Evolutionary conservation across 2,797 vertebrate genomes (phyloP).

Genomic region (Pangasius mekongensis): DNA sequence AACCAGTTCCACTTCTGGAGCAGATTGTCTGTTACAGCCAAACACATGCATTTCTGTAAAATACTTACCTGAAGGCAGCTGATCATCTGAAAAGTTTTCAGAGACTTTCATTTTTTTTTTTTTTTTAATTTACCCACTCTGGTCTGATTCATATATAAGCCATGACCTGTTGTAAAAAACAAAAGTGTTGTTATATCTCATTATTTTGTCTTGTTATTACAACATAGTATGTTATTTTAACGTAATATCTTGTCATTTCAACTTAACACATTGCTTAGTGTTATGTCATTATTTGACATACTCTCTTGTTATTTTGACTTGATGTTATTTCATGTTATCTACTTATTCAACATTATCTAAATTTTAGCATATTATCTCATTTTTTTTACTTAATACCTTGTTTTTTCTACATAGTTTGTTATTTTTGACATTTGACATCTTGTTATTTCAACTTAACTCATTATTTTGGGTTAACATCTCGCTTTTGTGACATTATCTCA

Average conservation of each 20-base stretch:
- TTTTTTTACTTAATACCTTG: too few species aligned
- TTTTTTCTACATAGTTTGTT: too few species aligned
- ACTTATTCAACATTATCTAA: not conserved
- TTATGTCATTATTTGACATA: not conserved
- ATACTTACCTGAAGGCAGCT: not conserved
- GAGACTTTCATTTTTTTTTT: not conserved
- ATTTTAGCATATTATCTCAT: too few species aligned
- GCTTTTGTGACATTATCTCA: too few species aligned
- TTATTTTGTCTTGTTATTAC: not conserved
- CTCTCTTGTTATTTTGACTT: too few species aligned
- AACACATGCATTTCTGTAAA: not conserved
- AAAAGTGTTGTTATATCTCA: not conserved
- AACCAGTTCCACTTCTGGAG: not conserved
- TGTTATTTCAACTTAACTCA: too few species aligned
- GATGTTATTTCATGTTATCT: not conserved
- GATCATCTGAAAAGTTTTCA: not conserved
- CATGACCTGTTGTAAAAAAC: not conserved
- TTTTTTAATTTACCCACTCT: not conserved
- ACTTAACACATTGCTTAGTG: not conserved
- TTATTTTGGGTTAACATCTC: too few species aligned
- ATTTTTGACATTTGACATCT: too few species aligned
- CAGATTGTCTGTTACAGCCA: not conserved
- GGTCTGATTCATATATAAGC: not conserved
- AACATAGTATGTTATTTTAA: too few species aligned
- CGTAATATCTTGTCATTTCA: not conserved